Evolutionary conservation across 2,797 vertebrate species (phyloP).

Genomic region (Synanceia verrucosa): DNA sequence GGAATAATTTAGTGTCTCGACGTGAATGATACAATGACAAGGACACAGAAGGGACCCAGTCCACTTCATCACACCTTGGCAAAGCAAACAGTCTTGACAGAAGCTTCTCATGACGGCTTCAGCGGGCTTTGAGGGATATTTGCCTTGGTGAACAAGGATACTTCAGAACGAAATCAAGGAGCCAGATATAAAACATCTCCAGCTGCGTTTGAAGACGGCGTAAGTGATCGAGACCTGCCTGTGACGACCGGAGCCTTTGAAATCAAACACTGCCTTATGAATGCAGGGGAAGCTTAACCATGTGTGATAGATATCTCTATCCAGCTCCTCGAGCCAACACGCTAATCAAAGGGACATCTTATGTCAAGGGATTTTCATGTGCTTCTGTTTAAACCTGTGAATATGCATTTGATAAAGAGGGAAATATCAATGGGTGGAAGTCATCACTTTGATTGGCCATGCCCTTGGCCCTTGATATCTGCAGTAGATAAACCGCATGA

Average conservation of each 20-base stretch:
- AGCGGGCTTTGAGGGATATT: constrained; percentile 51
- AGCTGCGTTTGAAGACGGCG: constrained; percentile 41
- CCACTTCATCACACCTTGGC: constrained; percentile 56
- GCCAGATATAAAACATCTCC: constrained; percentile 39
- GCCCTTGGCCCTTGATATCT: constrained; percentile 29
- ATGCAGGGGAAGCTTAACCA: constrained; percentile 22
- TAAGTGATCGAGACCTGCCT: constrained; percentile 30
- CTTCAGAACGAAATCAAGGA: constrained; percentile 32
- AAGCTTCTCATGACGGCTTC: constrained; percentile 30
- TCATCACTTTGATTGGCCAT: constrained; percentile 39
- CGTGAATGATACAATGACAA: constrained; percentile 37
- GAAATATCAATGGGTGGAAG: constrained; percentile 40
- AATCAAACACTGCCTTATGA: constrained; percentile 34
- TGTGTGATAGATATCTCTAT: constrained; percentile 39
- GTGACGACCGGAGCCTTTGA: constrained; percentile 36
- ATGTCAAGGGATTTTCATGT: constrained; percentile 38
- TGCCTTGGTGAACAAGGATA: constrained; percentile 37
- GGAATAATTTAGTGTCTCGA: constrained; percentile 47
- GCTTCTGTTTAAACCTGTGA: constrained; percentile 9
- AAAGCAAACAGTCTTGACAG: constrained; percentile 51
- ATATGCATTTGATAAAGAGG: constrained; percentile 19
- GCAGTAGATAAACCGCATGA: constrained; percentile 12
- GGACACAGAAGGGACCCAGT: constrained; percentile 38
- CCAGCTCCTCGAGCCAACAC: not conserved
- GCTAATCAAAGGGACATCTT: constrained; percentile 47